Evolutionary conservation across 2,113 vertebrate genomes (phyloP), one percentile per base, ranked within the genome.

Genomic region (Pavo muticus): DNA sequence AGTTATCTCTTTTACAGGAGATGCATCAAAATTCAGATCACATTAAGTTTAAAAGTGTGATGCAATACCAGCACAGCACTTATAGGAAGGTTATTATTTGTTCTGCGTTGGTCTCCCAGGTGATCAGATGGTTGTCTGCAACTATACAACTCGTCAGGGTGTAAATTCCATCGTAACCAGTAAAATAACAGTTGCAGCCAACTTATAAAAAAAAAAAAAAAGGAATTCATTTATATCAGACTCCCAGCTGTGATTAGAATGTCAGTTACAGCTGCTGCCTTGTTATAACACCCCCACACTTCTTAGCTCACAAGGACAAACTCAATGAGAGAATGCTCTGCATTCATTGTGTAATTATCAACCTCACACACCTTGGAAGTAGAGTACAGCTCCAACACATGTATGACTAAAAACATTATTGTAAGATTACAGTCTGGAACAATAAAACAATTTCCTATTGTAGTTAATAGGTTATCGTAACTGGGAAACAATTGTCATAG

Each of bases 191-290:
- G 52, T 92, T 95, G 50, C 20, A 93, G 90, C 71, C 96, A 96
- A 83, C 48, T 92, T 68, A 44, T 2, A 68, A 76, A 69, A 93
- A 65, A 79, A 92, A 71, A 74, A 90, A 93, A 80, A 94, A 93
- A 75, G 81, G 67, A 84, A 88, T 30, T 72, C 70, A 79, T 48
- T 89, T 73, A 29, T 87, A 83, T 94, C 85, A 35, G 80, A 63
- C 45, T 91, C 80, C 89, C 82, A 68, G 10, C 87, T 84, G 94
- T 88, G 93, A 91, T 92, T 91, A 89, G 87, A 80, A 96, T 84
- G 91, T 96, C 84, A 91, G 90, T 91, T 97, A 81, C 68, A 97
- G 95, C 96, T 94, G 94, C 91, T 96, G 95, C 94, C 93, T 96
- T 94, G 87, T 91, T 96, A 3, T 18, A 94, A 96, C 89, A 94